A percentile compares a stretch with the other conserved stretches of the same genome.
Conservation (phyloP, 64 coral and sea anemone species). For the Stylophora pistillata region DNA sequence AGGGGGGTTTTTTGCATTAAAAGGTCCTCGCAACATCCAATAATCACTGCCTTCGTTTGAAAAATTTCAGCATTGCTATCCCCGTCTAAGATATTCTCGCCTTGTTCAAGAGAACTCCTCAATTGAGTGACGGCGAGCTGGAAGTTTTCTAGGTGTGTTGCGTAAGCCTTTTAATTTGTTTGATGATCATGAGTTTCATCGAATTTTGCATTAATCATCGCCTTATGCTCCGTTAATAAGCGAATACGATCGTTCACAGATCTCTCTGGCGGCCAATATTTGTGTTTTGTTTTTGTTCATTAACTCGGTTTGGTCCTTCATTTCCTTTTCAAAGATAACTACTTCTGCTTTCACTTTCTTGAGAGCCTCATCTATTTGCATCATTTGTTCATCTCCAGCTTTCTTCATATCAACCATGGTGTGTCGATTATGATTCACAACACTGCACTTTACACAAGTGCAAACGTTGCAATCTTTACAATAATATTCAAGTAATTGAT, state of each 20-base stretch:
- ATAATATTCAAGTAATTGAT: conserved; percentile 22
- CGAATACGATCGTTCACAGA: background rate
- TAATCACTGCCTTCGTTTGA: background rate
- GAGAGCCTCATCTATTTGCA: background rate
- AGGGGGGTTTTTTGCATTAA: background rate
- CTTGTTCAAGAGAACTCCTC: background rate
- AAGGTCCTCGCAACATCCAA: background rate
- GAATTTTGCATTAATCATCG: background rate
- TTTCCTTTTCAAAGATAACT: conserved; percentile 4
- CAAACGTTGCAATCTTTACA: conserved; percentile 29
- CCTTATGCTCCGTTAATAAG: background rate
- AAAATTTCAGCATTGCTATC: background rate
- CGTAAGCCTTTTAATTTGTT: conserved; percentile 2
- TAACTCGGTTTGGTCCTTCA: background rate
- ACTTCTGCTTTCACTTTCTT: background rate
- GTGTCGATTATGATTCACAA: conserved; percentile 25
- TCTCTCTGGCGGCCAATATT: background rate
- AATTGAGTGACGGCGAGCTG: background rate
- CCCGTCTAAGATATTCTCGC: background rate
- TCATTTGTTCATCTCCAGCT: background rate
- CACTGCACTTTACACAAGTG: conserved; percentile 32
- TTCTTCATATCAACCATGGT: conserved; percentile 15
- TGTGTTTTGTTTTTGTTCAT: background rate
- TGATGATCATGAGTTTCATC: conserved; percentile 8
- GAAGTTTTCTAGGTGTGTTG: conserved; percentile 23